Evolutionary conservation across 2,113 vertebrate genomes (phyloP).

Genomic region (Cochlearius cochlearius): DNA sequence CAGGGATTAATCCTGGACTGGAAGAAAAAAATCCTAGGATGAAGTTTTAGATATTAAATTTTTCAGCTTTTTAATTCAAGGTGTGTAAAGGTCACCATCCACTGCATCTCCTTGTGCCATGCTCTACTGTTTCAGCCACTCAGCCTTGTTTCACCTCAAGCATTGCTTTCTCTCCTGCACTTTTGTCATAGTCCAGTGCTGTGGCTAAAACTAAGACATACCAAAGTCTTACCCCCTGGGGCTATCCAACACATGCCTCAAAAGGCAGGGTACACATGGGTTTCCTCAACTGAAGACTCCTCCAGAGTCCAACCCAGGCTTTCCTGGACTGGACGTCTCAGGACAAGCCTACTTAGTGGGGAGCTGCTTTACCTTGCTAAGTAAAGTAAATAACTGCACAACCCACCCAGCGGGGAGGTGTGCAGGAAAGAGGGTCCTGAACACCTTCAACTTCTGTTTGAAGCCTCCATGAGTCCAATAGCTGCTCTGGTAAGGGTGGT

Average conservation of each 20-base stretch:
- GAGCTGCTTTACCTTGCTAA: not conserved
- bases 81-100: not conserved
- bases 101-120: not conserved
- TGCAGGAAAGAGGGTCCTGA: not conserved
- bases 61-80: not conserved
- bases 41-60: not conserved
- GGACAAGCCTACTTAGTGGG: not conserved
- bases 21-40: not conserved
- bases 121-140: not conserved
- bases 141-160: not conserved
- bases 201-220: not conserved
- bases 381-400: not conserved
- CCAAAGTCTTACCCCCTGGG: not conserved
- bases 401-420: not conserved
- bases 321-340: not conserved
- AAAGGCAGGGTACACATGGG: not conserved
- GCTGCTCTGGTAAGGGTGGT: not conserved
- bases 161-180: not conserved
- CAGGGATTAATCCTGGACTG: not conserved
- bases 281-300: not conserved
- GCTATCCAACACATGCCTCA: not conserved
- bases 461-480: not conserved
- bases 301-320: not conserved
- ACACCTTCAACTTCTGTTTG: not conserved
- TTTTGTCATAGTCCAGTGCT: not conserved